Evolutionary conservation across 2,113 vertebrate genomes (phyloP).

Genomic region (Entelurus aequoreus): DNA sequence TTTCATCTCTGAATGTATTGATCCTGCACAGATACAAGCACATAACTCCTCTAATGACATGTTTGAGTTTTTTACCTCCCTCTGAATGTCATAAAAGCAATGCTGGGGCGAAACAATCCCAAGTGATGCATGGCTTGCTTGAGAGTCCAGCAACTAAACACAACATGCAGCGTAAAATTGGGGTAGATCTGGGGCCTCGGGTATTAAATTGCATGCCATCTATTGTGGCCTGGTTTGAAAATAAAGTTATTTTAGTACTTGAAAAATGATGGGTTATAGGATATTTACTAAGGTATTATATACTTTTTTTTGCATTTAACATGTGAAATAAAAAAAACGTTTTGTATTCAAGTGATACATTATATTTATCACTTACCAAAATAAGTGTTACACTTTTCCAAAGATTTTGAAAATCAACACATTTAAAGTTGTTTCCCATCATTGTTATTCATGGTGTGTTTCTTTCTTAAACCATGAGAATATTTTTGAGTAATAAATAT

Average conservation of each 20-base stretch:
- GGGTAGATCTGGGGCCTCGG: no score
- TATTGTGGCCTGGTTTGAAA: no score
- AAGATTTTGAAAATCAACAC: neutral
- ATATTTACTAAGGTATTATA: neutral
- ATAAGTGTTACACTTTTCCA: neutral
- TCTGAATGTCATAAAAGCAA: no score
- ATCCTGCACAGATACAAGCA: conserved; percentile 38
- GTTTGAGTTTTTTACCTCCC: conserved; percentile 4
- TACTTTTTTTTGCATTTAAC: neutral
- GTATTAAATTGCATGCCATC: no score
- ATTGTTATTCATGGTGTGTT: neutral
- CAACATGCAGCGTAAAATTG: no score
- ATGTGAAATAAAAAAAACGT: conserved; percentile 2
- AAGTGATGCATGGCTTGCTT: no score
- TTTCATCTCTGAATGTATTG: conserved; percentile 54
- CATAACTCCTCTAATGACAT: conserved; percentile 17
- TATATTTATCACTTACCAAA: no score
- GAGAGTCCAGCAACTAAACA: no score
- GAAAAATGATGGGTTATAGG: no score
- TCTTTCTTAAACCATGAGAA: conserved; percentile 1
- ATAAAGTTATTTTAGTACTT: no score
- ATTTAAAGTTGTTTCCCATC: neutral
- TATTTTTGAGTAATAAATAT: neutral
- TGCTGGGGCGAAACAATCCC: no score
- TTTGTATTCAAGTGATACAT: conserved; percentile 2